Conservation (phyloP, 2,888 invertebrate genomes). For the Rapana venosa region DNA sequence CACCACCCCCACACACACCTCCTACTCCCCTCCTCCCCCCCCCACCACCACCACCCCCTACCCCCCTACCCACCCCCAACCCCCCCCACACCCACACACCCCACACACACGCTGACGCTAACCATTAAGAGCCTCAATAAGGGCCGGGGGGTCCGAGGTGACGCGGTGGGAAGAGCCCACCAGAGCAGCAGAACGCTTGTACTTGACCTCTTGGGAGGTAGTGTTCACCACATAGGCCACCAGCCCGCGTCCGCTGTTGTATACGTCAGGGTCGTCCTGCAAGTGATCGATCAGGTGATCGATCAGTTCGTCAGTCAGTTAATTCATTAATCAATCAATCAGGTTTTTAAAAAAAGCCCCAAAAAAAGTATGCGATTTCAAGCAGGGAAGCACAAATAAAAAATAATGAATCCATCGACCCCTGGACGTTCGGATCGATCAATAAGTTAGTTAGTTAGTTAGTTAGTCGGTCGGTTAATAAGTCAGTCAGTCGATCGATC, state of each 20-base stretch:
- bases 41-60: background rate
- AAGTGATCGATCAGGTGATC: background rate
- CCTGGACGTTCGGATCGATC: no score
- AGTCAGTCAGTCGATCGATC: no score
- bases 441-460: background rate
- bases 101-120: background rate
- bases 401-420: no score
- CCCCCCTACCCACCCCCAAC: background rate
- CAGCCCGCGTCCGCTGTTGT: background rate
- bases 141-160: background rate
- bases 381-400: no score
- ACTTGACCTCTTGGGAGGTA: background rate
- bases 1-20: background rate
- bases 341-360: no score
- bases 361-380: no score
- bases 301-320: background rate
- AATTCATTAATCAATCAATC: no score
- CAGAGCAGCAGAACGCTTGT: background rate
- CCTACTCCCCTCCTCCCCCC: background rate
- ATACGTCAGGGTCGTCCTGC: background rate
- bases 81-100: background rate
- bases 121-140: conserved; percentile 10
- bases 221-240: conserved; percentile 4
- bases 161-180: background rate
- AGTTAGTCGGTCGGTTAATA: no score